Conservation (phyloP, 2,888 invertebrate genomes). For the Mesoligia furuncula region DNA sequence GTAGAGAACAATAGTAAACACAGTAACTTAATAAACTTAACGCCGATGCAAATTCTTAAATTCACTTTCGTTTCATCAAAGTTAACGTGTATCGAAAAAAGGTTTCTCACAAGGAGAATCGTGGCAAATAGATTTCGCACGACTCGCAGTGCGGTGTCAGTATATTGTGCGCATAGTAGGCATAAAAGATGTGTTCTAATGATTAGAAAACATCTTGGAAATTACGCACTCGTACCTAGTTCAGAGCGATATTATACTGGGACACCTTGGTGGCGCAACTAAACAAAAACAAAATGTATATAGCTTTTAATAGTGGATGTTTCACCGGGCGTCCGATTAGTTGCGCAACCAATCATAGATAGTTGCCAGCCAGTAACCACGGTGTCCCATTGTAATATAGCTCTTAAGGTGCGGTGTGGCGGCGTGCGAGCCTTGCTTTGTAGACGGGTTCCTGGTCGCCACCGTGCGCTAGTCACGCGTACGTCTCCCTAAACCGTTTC, state of each 20-base stretch:
- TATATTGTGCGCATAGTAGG: slow-evolving; percentile 23
- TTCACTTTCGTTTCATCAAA: slow-evolving; percentile 38
- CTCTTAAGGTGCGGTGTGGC: slow-evolving; percentile 71
- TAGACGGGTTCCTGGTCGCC: slow-evolving; percentile 62
- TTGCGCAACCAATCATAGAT: neutral
- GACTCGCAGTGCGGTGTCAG: slow-evolving; percentile 9
- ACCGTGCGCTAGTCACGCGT: slow-evolving; percentile 89
- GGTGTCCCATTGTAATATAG: neutral
- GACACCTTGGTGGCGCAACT: slow-evolving; percentile 10
- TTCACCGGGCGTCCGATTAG: neutral
- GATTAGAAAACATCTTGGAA: slow-evolving; percentile 9
- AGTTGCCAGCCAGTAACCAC: neutral
- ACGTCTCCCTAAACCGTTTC: slow-evolving; percentile 93
- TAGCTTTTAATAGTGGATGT: neutral
- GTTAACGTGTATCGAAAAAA: slow-evolving; percentile 17
- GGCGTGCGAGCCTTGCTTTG: slow-evolving; percentile 70
- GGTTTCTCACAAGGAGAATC: slow-evolving; percentile 25
- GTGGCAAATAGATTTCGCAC: slow-evolving; percentile 2
- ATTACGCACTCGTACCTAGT: neutral
- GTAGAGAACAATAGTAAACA: slow-evolving; percentile 2
- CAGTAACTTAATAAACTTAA: slow-evolving; percentile 14
- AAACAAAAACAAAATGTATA: neutral
- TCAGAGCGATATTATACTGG: slow-evolving; percentile 15
- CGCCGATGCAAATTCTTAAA: slow-evolving; percentile 34
- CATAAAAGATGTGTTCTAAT: slow-evolving; percentile 12